Percentiles rank a stretch among this genome's conserved stretches.
These are phyloP conservation scores for Parnassius glacialis DNA, from an alignment of 2,888 invertebrate species.

Conservation along the genomic window DNA sequence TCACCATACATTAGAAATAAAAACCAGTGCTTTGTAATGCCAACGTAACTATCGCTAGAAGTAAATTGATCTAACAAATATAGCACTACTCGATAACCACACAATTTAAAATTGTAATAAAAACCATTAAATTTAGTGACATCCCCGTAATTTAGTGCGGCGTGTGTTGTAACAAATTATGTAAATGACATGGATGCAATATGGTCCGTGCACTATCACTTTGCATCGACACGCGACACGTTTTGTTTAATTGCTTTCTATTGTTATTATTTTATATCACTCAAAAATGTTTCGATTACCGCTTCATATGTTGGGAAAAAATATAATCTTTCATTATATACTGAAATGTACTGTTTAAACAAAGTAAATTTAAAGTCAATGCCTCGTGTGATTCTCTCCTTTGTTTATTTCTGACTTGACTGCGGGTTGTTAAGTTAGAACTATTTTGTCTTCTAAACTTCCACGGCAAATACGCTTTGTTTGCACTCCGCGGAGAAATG, in stretches of 20 bases:
- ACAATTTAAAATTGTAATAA: slow-evolving; percentile 28
- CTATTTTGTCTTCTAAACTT: slow-evolving; percentile 32
- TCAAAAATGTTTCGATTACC: slow-evolving; percentile 31
- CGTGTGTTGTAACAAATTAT: slow-evolving; percentile 61
- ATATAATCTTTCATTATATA: no score
- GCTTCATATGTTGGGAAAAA: no score
- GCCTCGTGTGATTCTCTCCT: background rate
- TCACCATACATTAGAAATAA: no score
- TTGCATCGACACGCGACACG: slow-evolving; percentile 70
- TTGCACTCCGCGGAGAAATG: slow-evolving; percentile 52
- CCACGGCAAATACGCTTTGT: slow-evolving; percentile 42
- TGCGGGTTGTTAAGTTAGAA: slow-evolving; percentile 18
- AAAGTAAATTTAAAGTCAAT: no score
- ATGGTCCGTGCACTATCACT: slow-evolving; percentile 74
- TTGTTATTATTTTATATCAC: slow-evolving; percentile 60
- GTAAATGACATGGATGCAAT: slow-evolving; percentile 75
- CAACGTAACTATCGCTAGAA: background rate
- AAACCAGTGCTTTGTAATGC: no score
- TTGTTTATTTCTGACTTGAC: slow-evolving; percentile 7
- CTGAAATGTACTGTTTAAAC: no score
- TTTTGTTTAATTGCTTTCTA: slow-evolving; percentile 46
- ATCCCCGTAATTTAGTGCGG: slow-evolving; percentile 38
- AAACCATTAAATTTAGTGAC: slow-evolving; percentile 37
- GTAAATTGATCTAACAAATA: background rate
- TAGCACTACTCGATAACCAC: background rate